Evolutionary conservation across 2,113 vertebrate species (phyloP).

Genomic region (Phalacrocorax pelagicus): DNA sequence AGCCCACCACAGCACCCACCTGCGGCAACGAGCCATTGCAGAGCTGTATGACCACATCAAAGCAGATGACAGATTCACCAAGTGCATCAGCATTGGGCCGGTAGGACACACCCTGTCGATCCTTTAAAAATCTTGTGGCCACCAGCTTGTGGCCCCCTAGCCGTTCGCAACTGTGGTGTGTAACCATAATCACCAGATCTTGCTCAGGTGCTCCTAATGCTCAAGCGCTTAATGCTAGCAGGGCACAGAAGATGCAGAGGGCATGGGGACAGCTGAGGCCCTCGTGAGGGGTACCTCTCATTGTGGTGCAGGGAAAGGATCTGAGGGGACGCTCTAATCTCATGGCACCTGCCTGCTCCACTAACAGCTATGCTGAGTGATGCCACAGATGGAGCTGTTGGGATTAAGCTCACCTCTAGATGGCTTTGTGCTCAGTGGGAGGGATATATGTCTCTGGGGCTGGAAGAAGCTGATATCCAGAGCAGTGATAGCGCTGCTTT

Average conservation of each 20-base stretch:
- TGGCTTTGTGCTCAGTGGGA: not conserved
- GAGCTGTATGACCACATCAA: conserved; percentile 87
- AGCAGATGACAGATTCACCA: conserved; percentile 92
- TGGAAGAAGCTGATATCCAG: not conserved
- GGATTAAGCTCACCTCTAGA: not conserved
- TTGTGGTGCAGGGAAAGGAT: not conserved
- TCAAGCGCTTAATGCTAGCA: not conserved
- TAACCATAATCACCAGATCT: not conserved
- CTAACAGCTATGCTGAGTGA: not conserved
- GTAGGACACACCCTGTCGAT: conserved; percentile 61
- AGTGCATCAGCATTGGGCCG: conserved; percentile 92
- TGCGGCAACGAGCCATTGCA: conserved; percentile 77
- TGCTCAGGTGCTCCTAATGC: not conserved
- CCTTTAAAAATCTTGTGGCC: not conserved
- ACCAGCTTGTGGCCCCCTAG: not conserved
- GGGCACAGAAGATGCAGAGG: not conserved
- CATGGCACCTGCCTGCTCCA: not conserved
- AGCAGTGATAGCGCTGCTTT: not conserved
- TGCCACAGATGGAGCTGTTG: not conserved
- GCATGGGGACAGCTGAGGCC: not conserved
- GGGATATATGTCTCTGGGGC: not conserved
- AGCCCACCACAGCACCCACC: conserved; percentile 78
- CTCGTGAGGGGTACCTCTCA: not conserved
- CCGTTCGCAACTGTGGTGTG: not conserved
- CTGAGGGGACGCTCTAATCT: not conserved